Conservation (phyloP, 1,140 invertebrate species). For the Drosophila tropicalis region DNA sequence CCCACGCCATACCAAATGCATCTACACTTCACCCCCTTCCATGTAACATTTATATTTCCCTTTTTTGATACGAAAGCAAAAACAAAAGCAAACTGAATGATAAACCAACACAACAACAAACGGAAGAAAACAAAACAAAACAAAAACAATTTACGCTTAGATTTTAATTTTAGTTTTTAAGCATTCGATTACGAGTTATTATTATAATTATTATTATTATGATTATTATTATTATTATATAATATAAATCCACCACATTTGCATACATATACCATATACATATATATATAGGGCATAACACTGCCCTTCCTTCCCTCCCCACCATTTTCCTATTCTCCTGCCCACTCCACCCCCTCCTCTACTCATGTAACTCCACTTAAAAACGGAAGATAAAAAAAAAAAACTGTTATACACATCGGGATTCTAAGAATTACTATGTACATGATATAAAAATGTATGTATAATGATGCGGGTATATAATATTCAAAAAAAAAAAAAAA, state of each 20-base stretch:
- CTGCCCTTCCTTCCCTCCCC: conserved; percentile 1
- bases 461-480: conserved; percentile 57
- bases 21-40: no score
- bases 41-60: no score
- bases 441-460: conserved; percentile 7
- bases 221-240: conserved; percentile 27
- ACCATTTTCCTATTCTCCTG: neutral
- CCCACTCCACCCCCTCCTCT: neutral
- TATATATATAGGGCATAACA: neutral
- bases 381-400: conserved; percentile 1
- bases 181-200: conserved; percentile 60
- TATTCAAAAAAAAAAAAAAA: conserved; percentile 35
- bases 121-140: neutral
- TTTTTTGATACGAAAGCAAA: neutral
- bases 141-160: conserved; percentile 63
- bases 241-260: conserved; percentile 49
- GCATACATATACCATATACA: conserved; percentile 5
- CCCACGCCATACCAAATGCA: neutral
- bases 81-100: no score
- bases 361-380: neutral
- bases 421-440: conserved; percentile 44
- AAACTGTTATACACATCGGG: conserved; percentile 43
- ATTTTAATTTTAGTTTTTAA: conserved; percentile 50
- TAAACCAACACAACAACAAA: conserved; percentile 23
- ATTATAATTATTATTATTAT: conserved; percentile 67